Conservation (phyloP, 2,113 vertebrate genomes). For the Dunckerocampus dactyliophorus region DNA sequence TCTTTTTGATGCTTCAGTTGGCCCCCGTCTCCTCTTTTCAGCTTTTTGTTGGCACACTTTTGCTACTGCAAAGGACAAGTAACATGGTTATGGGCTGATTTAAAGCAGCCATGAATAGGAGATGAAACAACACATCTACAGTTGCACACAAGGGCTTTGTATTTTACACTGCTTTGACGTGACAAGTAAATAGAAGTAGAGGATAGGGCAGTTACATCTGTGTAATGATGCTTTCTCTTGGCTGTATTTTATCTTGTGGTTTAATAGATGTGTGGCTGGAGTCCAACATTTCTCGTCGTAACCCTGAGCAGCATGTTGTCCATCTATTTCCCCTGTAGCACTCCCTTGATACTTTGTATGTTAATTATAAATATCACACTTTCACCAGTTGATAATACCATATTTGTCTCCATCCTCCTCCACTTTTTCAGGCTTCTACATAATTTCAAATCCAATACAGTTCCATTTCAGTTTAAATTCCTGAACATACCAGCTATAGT, state of each 20-base stretch:
- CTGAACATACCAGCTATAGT: not conserved
- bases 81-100: slow-evolving; percentile 31
- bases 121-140: slow-evolving; percentile 40
- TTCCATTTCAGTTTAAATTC: no score
- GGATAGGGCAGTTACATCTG: not conserved
- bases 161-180: slow-evolving; percentile 2
- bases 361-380: no score
- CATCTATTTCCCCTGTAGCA: no score
- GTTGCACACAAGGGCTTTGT: slow-evolving; percentile 41
- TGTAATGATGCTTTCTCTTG: slow-evolving; percentile 1
- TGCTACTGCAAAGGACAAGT: slow-evolving; percentile 36
- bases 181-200: slow-evolving; percentile 13
- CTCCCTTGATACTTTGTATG: no score
- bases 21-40: slow-evolving; percentile 19
- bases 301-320: no score
- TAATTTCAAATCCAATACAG: no score
- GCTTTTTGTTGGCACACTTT: slow-evolving; percentile 21
- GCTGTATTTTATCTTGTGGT: not conserved
- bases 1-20: slow-evolving; percentile 34
- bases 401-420: no score
- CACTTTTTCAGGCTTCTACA: no score
- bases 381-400: no score
- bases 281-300: no score
- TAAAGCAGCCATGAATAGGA: slow-evolving; percentile 39
- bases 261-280: not conserved